These are phyloP conservation scores for Heterodera carotae DNA, from an alignment of 1,140 invertebrate species.

Conservation along the genomic window DNA sequence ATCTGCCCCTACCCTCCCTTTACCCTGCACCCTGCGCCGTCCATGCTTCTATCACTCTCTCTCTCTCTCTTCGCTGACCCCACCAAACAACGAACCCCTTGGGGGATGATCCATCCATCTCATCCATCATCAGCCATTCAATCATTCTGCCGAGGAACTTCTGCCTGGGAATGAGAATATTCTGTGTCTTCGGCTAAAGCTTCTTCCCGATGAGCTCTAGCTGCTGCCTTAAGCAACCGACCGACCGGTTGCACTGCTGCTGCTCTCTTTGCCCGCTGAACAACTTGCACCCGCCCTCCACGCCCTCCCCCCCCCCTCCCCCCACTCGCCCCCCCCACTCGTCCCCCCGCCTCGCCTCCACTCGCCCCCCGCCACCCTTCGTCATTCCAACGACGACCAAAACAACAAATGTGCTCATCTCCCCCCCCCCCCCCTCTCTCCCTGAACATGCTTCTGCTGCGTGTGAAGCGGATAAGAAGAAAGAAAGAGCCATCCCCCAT, in stretches of 20 bases:
- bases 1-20: background rate
- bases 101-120: background rate
- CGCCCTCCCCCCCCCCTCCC: no score
- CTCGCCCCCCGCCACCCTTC: no score
- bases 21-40: no score
- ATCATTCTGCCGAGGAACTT: background rate
- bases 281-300: background rate
- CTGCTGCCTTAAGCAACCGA: slow-evolving; percentile 1
- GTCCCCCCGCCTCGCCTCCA: no score
- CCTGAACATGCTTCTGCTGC: no score
- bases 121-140: background rate
- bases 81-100: no score
- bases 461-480: background rate
- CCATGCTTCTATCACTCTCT: no score
- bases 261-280: background rate
- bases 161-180: background rate
- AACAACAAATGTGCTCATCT: background rate
- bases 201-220: background rate
- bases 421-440: background rate
- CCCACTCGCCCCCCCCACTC: no score
- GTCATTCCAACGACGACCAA: background rate
- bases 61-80: background rate
- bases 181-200: background rate
- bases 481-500: background rate
- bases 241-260: background rate